Percentiles rank a stretch among this genome's conserved stretches.
These are phyloP conservation scores for Drosophila ficusphila DNA, from an alignment of 1,140 invertebrate genomes.

Conservation along the genomic window DNA sequence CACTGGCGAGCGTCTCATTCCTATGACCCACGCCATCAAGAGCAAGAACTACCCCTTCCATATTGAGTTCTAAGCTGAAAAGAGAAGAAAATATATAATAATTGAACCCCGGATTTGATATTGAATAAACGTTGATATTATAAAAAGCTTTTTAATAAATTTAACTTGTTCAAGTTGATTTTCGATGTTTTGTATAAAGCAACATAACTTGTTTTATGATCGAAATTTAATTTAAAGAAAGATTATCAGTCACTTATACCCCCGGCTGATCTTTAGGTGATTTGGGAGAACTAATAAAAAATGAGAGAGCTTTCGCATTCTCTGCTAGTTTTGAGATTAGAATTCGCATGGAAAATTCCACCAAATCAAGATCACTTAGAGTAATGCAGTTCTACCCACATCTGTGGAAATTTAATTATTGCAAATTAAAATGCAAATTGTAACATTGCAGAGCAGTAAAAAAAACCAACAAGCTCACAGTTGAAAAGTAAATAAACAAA, in stretches of 20 bases:
- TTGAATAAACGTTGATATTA: constrained; percentile 22
- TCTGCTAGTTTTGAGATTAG: constrained; percentile 10
- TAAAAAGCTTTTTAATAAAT: neutral
- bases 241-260: too few relatives aligned
- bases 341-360: constrained; percentile 57
- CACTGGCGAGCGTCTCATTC: constrained; percentile 81
- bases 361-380: constrained; percentile 8
- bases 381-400: neutral
- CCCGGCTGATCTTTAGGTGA: neutral
- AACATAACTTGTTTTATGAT: too few relatives aligned
- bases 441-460: neutral
- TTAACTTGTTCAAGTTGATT: too few relatives aligned
- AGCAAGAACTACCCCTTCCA: constrained; percentile 88
- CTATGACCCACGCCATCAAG: constrained; percentile 82
- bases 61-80: constrained; percentile 84
- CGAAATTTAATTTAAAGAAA: too few relatives aligned
- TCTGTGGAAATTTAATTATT: neutral
- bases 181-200: too few relatives aligned
- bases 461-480: neutral
- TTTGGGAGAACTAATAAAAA: neutral
- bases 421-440: neutral
- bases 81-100: neutral
- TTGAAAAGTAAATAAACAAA: neutral
- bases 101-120: too few relatives aligned
- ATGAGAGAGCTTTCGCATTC: constrained; percentile 40